Base-by-base conservation (phyloP, 2,888 invertebrate genomes). In the Aphidius colemani region DNA sequence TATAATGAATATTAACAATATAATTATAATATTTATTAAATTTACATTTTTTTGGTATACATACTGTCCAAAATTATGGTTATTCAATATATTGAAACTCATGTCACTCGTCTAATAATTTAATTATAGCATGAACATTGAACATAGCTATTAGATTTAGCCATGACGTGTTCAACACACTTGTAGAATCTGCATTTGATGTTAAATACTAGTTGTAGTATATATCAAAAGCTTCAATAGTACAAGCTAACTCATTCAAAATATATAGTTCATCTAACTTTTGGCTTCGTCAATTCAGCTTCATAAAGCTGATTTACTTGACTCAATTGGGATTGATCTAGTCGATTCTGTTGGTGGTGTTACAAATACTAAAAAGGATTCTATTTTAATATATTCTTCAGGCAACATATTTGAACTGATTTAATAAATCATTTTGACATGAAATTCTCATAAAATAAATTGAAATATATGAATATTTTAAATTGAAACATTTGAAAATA, bases 121-220 rank as follows among this genome's bases (percentile, higher is more conserved):
- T 48, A 65, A 61, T 65, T 65, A 65, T 53, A 41, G 58, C 45
- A 30, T 30, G 30, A 30, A 30, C 30, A 30, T 30, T 50, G 50
- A 44, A 51, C 11, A 53, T 18, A 11, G 0, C 8, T n/a, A 46
- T 11, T 57, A 39, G 45, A 39, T 9, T 46, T 10, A 44, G 39
- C 43, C 56, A 60, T 64, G 67, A 66, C 71, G 69, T 75, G 72
- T 72, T 72, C 67, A 70, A 73, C 73, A 73, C 72, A 73, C 76
- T 74, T 72, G 74, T 74, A 73, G 74, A 75, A 78, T 77, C 77
- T 78, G 78, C 74, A 77, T 78, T 77, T 77, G 76, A 78, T 61
- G 57, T 61, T 30, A 30, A 30, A 30, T 30, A 30, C 30, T 3
- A 30, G 30, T 30, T 30, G 3, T 30, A 30, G 30, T 3, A 30